phyloP scores from a whole-genome alignment of 1,140 invertebrate genomes.

The Brachionus koreanus region DNA sequence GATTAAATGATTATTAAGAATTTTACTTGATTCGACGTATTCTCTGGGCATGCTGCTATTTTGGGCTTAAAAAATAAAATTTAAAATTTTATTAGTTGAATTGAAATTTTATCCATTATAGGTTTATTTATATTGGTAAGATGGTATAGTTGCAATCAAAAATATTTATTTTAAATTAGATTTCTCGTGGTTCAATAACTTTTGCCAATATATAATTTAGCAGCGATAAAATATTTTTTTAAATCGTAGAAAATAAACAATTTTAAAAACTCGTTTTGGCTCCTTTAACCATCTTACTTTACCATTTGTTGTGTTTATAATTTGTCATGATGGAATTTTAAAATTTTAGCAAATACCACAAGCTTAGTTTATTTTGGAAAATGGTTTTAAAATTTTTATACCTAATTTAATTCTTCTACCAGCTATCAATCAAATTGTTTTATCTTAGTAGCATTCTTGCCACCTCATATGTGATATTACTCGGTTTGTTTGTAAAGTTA shows the following conservation, averaged over 20 bases:
- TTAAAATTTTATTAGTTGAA: background rate
- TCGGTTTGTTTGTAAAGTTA: background rate
- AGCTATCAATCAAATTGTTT: background rate
- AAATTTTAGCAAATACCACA: background rate
- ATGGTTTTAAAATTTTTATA: background rate
- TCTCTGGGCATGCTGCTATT: background rate
- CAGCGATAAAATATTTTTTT: background rate
- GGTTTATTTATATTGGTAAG: background rate
- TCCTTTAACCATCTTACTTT: background rate
- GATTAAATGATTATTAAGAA: background rate
- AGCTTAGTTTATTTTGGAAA: background rate
- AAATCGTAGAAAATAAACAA: background rate
- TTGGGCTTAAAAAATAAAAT: conserved; percentile 2
- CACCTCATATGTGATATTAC: background rate
- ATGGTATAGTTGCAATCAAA: background rate
- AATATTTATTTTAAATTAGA: background rate
- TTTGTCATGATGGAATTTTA: background rate
- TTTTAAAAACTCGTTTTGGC: background rate
- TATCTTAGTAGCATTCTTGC: background rate
- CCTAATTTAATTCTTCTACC: background rate
- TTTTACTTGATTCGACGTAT: conserved; percentile 21
- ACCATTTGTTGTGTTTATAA: background rate
- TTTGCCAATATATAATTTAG: background rate
- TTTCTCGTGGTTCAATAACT: background rate
- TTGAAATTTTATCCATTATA: background rate